Percentiles rank a stretch among this genome's conserved stretches.
phyloP scores from a whole-genome alignment of 2,113 vertebrate species.

The Centropus unirufus region DNA sequence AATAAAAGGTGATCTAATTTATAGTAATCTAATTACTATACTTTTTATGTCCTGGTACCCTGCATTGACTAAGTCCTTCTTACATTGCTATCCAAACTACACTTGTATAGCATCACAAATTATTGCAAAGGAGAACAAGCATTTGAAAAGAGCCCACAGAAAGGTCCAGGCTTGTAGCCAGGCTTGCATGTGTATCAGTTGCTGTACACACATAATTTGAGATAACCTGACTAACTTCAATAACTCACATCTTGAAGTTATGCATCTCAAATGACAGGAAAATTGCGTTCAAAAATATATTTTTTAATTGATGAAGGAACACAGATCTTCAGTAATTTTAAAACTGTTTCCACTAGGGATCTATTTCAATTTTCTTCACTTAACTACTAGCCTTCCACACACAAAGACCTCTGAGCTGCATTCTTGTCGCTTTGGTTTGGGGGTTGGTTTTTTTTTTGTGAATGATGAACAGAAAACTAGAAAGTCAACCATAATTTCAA shows the following conservation, averaged over 20 bases:
- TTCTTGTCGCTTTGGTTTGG: no score
- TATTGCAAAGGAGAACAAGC: background rate
- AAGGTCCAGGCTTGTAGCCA: background rate
- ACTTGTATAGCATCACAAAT: background rate
- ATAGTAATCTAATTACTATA: background rate
- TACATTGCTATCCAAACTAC: background rate
- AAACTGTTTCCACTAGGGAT: background rate
- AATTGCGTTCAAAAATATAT: background rate
- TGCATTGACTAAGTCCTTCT: background rate
- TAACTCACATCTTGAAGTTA: background rate
- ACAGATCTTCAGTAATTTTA: background rate
- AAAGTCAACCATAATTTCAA: background rate
- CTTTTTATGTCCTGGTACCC: background rate
- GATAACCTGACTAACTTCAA: background rate
- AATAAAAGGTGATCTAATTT: background rate
- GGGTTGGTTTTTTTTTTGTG: background rate
- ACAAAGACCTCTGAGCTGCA: background rate
- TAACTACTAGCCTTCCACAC: background rate
- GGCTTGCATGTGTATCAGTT: accelerated
- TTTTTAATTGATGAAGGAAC: background rate
- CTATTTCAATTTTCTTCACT: background rate
- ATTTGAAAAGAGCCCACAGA: background rate
- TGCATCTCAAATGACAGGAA: background rate
- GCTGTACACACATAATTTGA: background rate
- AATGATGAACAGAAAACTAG: background rate